phyloP scores from a whole-genome alignment of 35 echinoderm and acorn worm genomes.

The Eucidaris tribuloides region DNA sequence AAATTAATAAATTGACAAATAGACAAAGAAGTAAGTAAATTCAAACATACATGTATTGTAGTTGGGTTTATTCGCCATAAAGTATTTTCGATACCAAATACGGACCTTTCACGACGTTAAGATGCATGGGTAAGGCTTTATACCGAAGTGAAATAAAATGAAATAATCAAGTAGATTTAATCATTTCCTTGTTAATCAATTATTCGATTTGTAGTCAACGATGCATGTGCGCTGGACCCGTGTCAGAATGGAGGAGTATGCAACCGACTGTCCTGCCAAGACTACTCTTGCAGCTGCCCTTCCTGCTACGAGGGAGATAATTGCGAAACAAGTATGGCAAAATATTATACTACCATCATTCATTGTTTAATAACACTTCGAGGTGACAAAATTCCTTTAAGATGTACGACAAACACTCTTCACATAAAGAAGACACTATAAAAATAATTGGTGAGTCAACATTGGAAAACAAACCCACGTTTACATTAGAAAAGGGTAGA shows the following conservation, averaged over 20 bases:
- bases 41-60: neutral
- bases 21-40: neutral
- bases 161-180: neutral
- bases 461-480: too few relatives aligned
- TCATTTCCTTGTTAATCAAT: neutral
- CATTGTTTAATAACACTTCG: too few relatives aligned
- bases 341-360: too few relatives aligned
- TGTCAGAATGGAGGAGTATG: slow-evolving; percentile 51
- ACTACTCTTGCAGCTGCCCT: slow-evolving; percentile 41
- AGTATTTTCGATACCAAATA: neutral
- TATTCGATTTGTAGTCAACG: slow-evolving; percentile 2
- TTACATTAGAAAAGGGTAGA: too few relatives aligned
- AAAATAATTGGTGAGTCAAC: too few relatives aligned
- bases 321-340: slow-evolving; percentile 43
- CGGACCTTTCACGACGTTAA: too few relatives aligned
- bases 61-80: neutral
- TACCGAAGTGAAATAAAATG: neutral
- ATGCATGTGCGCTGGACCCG: slow-evolving; percentile 23
- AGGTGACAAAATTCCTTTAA: too few relatives aligned
- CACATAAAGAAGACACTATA: too few relatives aligned
- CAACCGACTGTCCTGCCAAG: slow-evolving; percentile 1
- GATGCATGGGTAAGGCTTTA: too few relatives aligned
- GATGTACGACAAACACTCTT: too few relatives aligned
- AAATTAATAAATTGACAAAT: too few relatives aligned
- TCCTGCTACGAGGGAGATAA: slow-evolving; percentile 19